Evolutionary conservation across 2,113 vertebrate genomes (phyloP).

Genomic region (Alligator mississippiensis): DNA sequence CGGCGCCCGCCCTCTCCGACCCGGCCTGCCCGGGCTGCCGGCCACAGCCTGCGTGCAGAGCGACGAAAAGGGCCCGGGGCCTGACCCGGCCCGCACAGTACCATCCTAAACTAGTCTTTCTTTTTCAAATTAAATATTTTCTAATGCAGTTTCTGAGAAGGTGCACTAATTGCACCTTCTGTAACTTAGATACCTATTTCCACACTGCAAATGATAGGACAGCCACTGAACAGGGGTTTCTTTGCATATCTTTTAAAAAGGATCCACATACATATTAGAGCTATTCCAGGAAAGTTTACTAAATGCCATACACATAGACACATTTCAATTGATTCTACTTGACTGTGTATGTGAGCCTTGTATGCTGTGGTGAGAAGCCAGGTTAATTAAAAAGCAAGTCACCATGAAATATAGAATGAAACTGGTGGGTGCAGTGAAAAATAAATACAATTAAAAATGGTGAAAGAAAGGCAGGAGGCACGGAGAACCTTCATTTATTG

Average conservation of each 20-base stretch:
- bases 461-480: neutral
- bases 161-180: neutral
- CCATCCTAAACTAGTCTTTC: neutral
- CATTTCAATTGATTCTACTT: neutral
- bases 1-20: no score
- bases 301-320: neutral
- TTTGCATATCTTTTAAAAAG: neutral
- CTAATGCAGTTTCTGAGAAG: neutral
- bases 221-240: neutral
- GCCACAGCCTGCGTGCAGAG: no score
- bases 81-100: no score
- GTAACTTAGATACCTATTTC: neutral
- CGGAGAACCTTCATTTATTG: neutral
- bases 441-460: neutral
- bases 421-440: neutral
- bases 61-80: no score
- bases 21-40: no score
- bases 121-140: neutral
- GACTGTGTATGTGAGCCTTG: neutral
- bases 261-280: neutral
- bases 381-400: neutral
- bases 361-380: neutral
- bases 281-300: neutral
- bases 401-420: neutral
- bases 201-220: neutral